These are phyloP conservation scores for Malurus splendens DNA, from an alignment of 2,797 vertebrate species.

Conservation along the genomic window DNA sequence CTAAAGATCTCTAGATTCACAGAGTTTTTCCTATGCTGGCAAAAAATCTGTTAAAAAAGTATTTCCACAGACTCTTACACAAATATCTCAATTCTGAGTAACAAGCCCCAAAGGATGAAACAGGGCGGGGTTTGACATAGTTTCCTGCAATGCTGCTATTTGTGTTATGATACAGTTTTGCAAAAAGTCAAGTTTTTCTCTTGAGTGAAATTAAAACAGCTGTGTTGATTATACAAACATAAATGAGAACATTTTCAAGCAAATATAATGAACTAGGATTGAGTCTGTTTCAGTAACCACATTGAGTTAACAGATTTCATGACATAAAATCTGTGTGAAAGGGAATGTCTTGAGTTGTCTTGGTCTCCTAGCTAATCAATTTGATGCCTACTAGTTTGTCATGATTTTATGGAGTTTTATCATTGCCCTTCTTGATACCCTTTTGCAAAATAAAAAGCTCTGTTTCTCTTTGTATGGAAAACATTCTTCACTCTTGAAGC, in stretches of 20 bases:
- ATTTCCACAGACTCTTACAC: background rate
- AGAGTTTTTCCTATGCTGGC: background rate
- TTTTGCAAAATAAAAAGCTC: background rate
- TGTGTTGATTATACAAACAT: background rate
- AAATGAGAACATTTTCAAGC: background rate
- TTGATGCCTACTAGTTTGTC: background rate
- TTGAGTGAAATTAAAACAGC: background rate
- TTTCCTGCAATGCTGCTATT: background rate
- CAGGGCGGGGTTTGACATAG: background rate
- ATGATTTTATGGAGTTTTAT: background rate
- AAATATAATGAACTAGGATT: background rate
- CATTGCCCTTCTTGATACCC: background rate
- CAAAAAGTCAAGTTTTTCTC: background rate
- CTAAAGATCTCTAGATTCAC: background rate
- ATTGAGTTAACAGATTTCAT: background rate
- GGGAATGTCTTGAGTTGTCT: background rate
- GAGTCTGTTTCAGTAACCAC: background rate
- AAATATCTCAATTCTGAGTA: background rate
- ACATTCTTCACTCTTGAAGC: background rate
- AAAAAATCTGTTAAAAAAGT: background rate
- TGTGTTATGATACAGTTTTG: background rate
- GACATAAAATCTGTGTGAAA: background rate
- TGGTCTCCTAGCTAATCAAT: background rate
- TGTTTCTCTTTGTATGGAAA: background rate
- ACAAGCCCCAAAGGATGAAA: background rate